Conservation (phyloP, 2,888 invertebrate species). For the Chymomyza procnemis region DNA sequence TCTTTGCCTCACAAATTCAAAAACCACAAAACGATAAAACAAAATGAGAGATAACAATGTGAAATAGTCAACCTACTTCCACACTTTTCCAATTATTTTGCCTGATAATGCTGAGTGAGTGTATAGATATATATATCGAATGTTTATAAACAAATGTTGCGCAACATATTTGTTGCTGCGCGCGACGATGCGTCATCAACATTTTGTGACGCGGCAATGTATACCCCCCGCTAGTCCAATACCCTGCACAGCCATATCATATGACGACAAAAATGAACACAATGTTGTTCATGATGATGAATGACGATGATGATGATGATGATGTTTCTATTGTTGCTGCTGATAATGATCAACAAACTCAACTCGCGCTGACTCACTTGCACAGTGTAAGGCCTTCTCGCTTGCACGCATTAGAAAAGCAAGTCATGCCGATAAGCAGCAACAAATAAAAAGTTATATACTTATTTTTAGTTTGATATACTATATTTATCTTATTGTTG, state of each 20-base stretch:
- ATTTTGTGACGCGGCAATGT: slow-evolving; percentile 5
- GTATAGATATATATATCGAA: not conserved
- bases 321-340: no score
- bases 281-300: no score
- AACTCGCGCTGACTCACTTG: slow-evolving; percentile 24
- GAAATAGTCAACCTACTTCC: slow-evolving; percentile 5
- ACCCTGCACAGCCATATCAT: not conserved
- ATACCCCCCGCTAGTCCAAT: no score
- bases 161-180: slow-evolving; percentile 6
- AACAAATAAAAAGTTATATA: not conserved
- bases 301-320: no score
- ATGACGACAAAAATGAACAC: not conserved
- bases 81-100: no score
- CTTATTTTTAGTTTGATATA: not conserved
- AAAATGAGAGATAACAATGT: slow-evolving; percentile 31
- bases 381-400: slow-evolving; percentile 13
- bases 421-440: slow-evolving; percentile 40
- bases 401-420: slow-evolving; percentile 34
- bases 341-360: not conserved
- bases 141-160: slow-evolving; percentile 3
- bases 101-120: no score
- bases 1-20: slow-evolving; percentile 21
- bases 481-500: not conserved
- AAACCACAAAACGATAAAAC: slow-evolving; percentile 4
- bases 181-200: slow-evolving; percentile 2